Evolutionary conservation across 1,140 invertebrate genomes (phyloP).

Genomic region (Epicauta chinensis): DNA sequence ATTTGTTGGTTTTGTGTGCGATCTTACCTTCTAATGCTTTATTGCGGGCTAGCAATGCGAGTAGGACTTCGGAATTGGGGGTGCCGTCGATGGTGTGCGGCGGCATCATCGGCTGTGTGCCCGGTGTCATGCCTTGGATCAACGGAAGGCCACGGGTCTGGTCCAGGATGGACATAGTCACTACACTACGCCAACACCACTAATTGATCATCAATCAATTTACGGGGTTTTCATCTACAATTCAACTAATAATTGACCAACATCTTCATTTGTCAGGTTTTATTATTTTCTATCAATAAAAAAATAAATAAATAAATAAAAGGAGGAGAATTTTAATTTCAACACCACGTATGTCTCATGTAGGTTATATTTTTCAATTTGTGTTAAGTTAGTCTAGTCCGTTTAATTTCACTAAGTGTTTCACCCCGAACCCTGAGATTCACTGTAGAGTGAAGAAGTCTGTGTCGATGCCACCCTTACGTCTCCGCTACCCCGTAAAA

Average conservation of each 20-base stretch:
- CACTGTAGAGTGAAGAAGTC: slow-evolving; percentile 27
- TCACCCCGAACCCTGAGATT: slow-evolving; percentile 34
- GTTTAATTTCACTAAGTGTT: slow-evolving; percentile 36
- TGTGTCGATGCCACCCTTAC: slow-evolving; percentile 1
- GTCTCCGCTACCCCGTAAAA: slow-evolving; percentile 11
- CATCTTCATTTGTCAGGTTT: neutral
- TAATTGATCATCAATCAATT: neutral
- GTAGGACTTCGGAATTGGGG: slow-evolving; percentile 73
- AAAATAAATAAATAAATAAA: too few relatives aligned
- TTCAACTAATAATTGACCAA: neutral
- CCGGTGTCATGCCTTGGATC: slow-evolving; percentile 35
- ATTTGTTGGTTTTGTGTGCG: too few relatives aligned
- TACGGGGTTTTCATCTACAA: neutral
- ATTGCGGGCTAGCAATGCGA: slow-evolving; percentile 76
- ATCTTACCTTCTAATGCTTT: slow-evolving; percentile 75
- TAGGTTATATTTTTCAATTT: slow-evolving; percentile 37
- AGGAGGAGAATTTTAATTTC: slow-evolving; percentile 1
- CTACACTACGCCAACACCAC: slow-evolving; percentile 28
- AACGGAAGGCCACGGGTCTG: slow-evolving; percentile 37
- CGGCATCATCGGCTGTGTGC: slow-evolving; percentile 36
- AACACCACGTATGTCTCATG: slow-evolving; percentile 22
- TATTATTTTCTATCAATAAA: too few relatives aligned
- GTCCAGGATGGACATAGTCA: slow-evolving; percentile 47
- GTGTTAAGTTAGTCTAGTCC: slow-evolving; percentile 28
- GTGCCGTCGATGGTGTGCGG: slow-evolving; percentile 43